Evolutionary conservation across 92 coral and sea anemone species (phyloP), one percentile per base, ranked within the genome.

Genomic region (Micromussa lordhowensis): DNA sequence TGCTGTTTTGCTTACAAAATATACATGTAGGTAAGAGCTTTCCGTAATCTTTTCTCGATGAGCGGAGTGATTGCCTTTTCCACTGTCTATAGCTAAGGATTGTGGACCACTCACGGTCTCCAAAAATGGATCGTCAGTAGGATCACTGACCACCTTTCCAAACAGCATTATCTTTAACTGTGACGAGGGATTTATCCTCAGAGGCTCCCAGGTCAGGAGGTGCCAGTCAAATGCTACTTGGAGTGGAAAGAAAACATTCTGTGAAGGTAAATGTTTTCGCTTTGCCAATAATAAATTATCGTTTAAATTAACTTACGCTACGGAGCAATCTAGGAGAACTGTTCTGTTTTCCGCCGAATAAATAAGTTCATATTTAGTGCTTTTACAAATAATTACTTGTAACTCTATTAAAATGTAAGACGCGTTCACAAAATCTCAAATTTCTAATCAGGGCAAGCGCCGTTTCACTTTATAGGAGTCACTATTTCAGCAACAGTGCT

Each of bases 101-200:
- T 90, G 93, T 44, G 93, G 96, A 1, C 34, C 78, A 31, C 91
- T 92, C 19, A 30, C 81, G n/a, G 81, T 55, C 2, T 92, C 92
- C 1, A 32, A 0, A 10, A 92, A 94, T 85, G 96, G 96, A 44
- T 55, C 81, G 8, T 69, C 78, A 19, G 26, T 14, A 26, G 96
- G 96, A 30, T 68, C 63, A 10, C 77, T 32, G 34, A 86, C 94
- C 19, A 81, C 82, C 9, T 92, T 81, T 70, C 94, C 96, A 10
- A 84, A 90, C 88, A 40, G 13, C 32, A 19, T 88, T 12, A 38
- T 26, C 8, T 90, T 90, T 78, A 34, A 58, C 13, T 86, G 90
- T 40, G 82, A 90, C 2, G 75, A 74, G 28, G 90, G 90, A 4
- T 90, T 85, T 21, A 24, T 48, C 40, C 81, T 88, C 26, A 66